Percentiles rank a stretch among this genome's conserved stretches.
These are phyloP conservation scores for Nycticryphes semicollaris DNA, from an alignment of 2,113 vertebrate genomes.

Conservation along the genomic window DNA sequence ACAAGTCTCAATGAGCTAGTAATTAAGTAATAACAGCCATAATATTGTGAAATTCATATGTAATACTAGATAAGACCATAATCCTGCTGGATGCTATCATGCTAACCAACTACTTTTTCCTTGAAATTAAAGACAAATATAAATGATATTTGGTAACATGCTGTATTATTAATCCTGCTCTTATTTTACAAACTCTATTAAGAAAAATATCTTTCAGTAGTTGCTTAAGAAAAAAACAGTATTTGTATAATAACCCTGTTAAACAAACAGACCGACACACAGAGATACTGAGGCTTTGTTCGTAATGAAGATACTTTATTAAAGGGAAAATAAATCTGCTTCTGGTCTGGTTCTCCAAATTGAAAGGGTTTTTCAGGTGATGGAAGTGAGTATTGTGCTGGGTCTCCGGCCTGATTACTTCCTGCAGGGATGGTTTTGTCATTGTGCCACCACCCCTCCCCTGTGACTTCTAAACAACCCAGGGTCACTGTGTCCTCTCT, in stretches of 20 bases:
- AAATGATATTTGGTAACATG: background rate
- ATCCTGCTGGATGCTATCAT: background rate
- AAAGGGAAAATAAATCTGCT: constrained; percentile 28
- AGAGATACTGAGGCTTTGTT: background rate
- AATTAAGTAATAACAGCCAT: constrained; percentile 10
- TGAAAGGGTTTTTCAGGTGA: constrained; percentile 57
- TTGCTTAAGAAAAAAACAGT: background rate
- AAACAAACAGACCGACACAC: background rate
- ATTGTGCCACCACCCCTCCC: constrained; percentile 60
- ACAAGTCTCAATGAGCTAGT: background rate
- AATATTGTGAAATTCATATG: background rate
- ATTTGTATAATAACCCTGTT: background rate
- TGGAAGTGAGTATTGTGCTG: constrained; percentile 23
- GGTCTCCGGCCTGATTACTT: constrained; percentile 60
- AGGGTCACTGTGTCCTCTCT: constrained; percentile 72
- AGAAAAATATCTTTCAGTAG: background rate
- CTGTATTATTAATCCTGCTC: background rate
- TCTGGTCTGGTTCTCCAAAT: constrained; percentile 28
- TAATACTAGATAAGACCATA: background rate
- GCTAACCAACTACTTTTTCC: background rate
- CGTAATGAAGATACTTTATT: constrained; percentile 5
- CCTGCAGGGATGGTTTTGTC: constrained; percentile 70
- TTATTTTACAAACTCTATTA: background rate
- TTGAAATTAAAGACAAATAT: background rate
- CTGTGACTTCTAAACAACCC: constrained; percentile 71